phyloP scores from a whole-genome alignment of 2,797 vertebrate genomes.

The Leuciscus waleckii region DNA sequence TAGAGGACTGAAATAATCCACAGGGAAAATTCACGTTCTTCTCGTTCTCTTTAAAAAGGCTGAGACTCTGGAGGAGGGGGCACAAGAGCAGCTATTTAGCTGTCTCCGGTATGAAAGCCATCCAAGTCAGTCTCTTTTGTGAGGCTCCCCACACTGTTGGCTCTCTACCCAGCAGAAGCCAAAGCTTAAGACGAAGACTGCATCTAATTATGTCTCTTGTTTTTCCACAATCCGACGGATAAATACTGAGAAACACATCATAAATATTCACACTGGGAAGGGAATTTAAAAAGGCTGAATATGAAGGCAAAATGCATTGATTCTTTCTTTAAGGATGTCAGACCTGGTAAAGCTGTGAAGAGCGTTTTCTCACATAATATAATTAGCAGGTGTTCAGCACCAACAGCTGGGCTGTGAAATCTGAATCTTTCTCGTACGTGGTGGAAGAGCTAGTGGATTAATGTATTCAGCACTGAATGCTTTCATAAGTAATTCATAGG shows the following conservation, averaged over 20 bases:
- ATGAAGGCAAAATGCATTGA: conserved; percentile 66
- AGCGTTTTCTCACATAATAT: conserved; percentile 67
- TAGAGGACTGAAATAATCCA: conserved; percentile 43
- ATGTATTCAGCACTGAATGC: conserved; percentile 50
- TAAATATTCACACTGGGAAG: conserved; percentile 73
- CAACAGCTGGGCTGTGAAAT: conserved; percentile 65
- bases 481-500: conserved; percentile 49
- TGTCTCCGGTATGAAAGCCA: conserved; percentile 62
- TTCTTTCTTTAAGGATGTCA: conserved; percentile 70
- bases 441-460: conserved; percentile 20
- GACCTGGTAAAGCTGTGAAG: conserved; percentile 62
- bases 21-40: conserved; percentile 31
- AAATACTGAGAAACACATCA: conserved; percentile 76
- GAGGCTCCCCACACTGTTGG: conserved; percentile 59
- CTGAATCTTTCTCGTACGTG: conserved; percentile 36
- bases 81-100: conserved; percentile 64
- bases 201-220: conserved; percentile 78
- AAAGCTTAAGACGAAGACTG: conserved; percentile 66
- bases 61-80: conserved; percentile 51
- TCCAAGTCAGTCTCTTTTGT: conserved; percentile 62
- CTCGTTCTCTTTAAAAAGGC: conserved; percentile 44
- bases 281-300: conserved; percentile 56
- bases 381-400: conserved; percentile 64
- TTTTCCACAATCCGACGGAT: conserved; percentile 73
- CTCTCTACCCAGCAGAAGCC: conserved; percentile 58